phyloP scores from a whole-genome alignment of 2,888 invertebrate species.

The Azorinus chamasolen region DNA sequence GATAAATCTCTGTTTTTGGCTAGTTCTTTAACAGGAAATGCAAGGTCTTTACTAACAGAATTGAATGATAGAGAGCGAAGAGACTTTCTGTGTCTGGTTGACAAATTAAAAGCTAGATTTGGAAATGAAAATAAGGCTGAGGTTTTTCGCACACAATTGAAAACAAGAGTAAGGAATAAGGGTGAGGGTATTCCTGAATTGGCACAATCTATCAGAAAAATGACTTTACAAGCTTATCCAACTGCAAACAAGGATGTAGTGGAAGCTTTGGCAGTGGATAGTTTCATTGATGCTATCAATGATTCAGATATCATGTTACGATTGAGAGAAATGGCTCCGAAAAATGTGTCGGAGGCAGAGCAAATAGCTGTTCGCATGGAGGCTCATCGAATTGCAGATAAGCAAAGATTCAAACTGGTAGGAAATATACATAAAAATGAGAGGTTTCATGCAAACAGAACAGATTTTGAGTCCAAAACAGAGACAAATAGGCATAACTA shows the following conservation, averaged over 20 bases:
- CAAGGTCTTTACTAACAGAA: constrained; percentile 46
- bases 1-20: constrained; percentile 54
- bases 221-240: constrained; percentile 44
- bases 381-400: constrained; percentile 41
- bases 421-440: no score
- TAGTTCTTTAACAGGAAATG: constrained; percentile 41
- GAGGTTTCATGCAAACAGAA: no score
- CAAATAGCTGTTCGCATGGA: constrained; percentile 40
- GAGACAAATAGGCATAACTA: no score
- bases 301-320: constrained; percentile 45
- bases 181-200: constrained; percentile 53
- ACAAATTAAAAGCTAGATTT: constrained; percentile 42
- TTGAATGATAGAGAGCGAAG: constrained; percentile 17
- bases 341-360: constrained; percentile 42
- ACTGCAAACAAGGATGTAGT: constrained; percentile 22
- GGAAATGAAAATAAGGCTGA: constrained; percentile 44
- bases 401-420: no score
- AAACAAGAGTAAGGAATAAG: constrained; percentile 20
- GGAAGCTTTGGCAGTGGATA: constrained; percentile 36
- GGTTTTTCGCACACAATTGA: constrained; percentile 47
- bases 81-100: constrained; percentile 37
- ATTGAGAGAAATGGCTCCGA: constrained; percentile 29
- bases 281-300: constrained; percentile 45
- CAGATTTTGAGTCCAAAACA: no score
- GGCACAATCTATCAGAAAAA: constrained; percentile 47